Percentiles rank a stretch among this genome's conserved stretches.
These are phyloP conservation scores for Argyra leucocephala DNA, from an alignment of 2,888 invertebrate species.

Conservation along the genomic window DNA sequence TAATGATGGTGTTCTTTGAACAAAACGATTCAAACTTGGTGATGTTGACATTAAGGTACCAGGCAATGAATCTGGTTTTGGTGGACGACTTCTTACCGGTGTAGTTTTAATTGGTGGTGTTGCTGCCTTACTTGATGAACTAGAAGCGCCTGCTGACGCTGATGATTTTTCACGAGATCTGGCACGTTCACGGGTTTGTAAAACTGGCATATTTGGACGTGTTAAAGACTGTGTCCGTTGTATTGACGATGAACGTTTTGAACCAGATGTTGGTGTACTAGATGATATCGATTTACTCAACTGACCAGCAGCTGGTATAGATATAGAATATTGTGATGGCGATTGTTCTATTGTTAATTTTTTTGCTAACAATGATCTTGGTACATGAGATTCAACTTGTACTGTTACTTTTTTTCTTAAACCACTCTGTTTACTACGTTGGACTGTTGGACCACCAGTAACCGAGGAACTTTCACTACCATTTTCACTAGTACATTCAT, in stretches of 20 bases:
- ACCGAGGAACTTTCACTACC: slow-evolving; percentile 73
- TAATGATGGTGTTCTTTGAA: slow-evolving; percentile 45
- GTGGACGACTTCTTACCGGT: slow-evolving; percentile 31
- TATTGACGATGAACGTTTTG: slow-evolving; percentile 45
- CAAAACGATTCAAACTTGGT: slow-evolving; percentile 32
- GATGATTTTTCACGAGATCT: slow-evolving; percentile 52
- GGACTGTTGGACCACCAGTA: slow-evolving; percentile 43
- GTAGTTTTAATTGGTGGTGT: slow-evolving; percentile 34
- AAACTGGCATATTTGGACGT: slow-evolving; percentile 46
- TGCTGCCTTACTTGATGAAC: slow-evolving; percentile 43
- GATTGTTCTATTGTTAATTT: slow-evolving; percentile 12
- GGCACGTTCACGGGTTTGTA: slow-evolving; percentile 50
- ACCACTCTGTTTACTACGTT: slow-evolving; percentile 30
- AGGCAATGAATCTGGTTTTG: slow-evolving; percentile 47
- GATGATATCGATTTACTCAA: slow-evolving; percentile 43
- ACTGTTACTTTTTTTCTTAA: slow-evolving; percentile 53
- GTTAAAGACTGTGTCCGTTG: slow-evolving; percentile 48
- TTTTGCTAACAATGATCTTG: slow-evolving; percentile 15
- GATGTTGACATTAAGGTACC: slow-evolving; percentile 44
- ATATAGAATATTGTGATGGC: not conserved
- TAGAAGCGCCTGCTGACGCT: slow-evolving; percentile 46
- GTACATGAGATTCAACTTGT: slow-evolving; percentile 42
- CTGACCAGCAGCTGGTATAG: slow-evolving; percentile 20
- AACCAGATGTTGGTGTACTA: slow-evolving; percentile 26
- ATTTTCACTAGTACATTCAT: slow-evolving; percentile 52